Base-by-base conservation (phyloP, 2,797 vertebrate species). In the Echeneis naucrates region DNA sequence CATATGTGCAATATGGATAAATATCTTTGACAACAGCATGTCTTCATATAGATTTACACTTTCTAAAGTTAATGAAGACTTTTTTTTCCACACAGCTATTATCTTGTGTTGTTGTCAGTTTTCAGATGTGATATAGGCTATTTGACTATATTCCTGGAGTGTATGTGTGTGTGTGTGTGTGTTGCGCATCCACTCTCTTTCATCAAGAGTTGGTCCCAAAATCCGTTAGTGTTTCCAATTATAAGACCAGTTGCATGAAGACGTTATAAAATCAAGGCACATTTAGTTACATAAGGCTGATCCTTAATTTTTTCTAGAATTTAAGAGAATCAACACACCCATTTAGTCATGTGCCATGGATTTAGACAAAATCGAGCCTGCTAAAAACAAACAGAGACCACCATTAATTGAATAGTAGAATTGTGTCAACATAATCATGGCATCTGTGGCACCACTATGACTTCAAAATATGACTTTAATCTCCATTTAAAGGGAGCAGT, bases 181-280 rank as follows among this genome's bases (percentile, higher is more conserved):
- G 58, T 83, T n/a, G n/a, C 89, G 90, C 88, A 84, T 90, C 83
- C 64, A 12, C 68, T 81, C 47, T 78, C 74, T 58, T 74, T 26
- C 55, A 75, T 55, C 8, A 42, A 87, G 27, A 77, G 58, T 74
- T 68, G 80, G 71, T 84, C 82, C 70, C 76, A 2, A 70, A 82
- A 78, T 70, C 70, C 68, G 68, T 78, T 64, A 60, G 64, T 64
- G 45, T 66, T 70, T 73, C 42, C 11, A 42, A 54, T 17, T 71
- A 21, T 33, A 84, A 71, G 26, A 71, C 45, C 62, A 81, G 58
- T 71, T 33, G 65, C 44, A 71, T 27, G 6, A 59, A 67, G 40
- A 45, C 78, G 71, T 74, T 38, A 87, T 89, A 83, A 80, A 70
- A 63, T 79, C 79, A 92, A 95, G 95, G 93, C 94, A 95, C 94